phyloP scores from a whole-genome alignment of 2,888 invertebrate genomes.

The Archips crataeganus region DNA sequence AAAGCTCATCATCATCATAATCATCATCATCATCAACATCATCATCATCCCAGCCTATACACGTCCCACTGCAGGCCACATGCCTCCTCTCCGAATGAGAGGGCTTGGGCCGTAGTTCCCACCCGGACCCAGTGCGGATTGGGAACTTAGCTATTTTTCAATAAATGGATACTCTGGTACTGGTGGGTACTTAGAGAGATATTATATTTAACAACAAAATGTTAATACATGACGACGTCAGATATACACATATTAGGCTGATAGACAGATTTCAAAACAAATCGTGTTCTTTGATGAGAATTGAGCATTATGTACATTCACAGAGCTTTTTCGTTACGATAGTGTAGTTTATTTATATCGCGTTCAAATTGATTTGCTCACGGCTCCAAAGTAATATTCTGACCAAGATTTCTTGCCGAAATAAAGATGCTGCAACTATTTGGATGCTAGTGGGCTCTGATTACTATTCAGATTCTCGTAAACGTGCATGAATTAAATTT shows the following conservation, averaged over 20 bases:
- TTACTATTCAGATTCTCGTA: not conserved
- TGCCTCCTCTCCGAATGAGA: too few species aligned
- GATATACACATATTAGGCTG: constrained; percentile 9
- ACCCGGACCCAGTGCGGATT: too few species aligned
- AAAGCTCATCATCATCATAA: too few species aligned
- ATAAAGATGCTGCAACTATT: constrained; percentile 13
- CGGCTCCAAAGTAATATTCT: constrained; percentile 5
- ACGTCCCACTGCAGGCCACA: too few species aligned
- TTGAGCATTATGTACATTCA: not conserved
- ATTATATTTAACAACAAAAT: not conserved
- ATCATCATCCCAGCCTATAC: too few species aligned
- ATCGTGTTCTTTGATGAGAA: constrained; percentile 10
- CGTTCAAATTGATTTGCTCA: constrained; percentile 21
- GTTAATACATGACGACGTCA: constrained; percentile 4
- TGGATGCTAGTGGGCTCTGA: constrained; percentile 2
- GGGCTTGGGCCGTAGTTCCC: too few species aligned
- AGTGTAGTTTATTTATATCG: constrained; percentile 16
- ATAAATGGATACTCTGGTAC: not conserved
- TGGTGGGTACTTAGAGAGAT: not conserved
- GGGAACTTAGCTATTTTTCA: too few species aligned
- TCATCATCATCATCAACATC: too few species aligned
- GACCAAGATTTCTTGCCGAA: constrained; percentile 13
- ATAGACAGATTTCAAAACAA: constrained; percentile 15
- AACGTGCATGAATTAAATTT: not conserved
- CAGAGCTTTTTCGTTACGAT: constrained; percentile 6